Evolutionary conservation across 2,113 vertebrate genomes (phyloP).

Genomic region (Daboia siamensis): DNA sequence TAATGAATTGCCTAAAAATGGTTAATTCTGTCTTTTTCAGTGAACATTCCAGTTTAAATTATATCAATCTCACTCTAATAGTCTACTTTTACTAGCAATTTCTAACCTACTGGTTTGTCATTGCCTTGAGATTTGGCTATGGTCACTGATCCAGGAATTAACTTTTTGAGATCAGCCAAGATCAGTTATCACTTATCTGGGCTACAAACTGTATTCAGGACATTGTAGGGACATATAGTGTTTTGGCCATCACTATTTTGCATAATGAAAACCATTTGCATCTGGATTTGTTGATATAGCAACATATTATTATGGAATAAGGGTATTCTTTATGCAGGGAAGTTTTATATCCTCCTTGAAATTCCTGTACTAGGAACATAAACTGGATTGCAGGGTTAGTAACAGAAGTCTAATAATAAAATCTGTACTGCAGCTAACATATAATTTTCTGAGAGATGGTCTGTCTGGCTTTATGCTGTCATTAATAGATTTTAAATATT

Average conservation of each 20-base stretch:
- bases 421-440: neutral
- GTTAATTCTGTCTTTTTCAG: neutral
- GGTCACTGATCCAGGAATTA: neutral
- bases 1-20: neutral
- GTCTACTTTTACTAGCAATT: neutral
- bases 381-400: neutral
- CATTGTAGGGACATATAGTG: neutral
- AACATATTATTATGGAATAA: neutral
- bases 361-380: neutral
- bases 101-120: neutral
- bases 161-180: neutral
- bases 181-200: neutral
- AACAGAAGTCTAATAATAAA: neutral
- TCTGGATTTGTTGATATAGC: neutral
- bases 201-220: neutral
- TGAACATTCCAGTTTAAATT: neutral
- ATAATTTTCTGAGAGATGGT: neutral
- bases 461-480: neutral
- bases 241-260: neutral
- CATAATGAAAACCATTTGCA: neutral
- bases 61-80: neutral
- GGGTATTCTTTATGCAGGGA: neutral
- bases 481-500: neutral
- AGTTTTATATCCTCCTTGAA: neutral
- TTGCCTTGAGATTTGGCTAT: neutral